Conservation (phyloP, 1,140 invertebrate genomes). For the Cyclina sinensis region DNA sequence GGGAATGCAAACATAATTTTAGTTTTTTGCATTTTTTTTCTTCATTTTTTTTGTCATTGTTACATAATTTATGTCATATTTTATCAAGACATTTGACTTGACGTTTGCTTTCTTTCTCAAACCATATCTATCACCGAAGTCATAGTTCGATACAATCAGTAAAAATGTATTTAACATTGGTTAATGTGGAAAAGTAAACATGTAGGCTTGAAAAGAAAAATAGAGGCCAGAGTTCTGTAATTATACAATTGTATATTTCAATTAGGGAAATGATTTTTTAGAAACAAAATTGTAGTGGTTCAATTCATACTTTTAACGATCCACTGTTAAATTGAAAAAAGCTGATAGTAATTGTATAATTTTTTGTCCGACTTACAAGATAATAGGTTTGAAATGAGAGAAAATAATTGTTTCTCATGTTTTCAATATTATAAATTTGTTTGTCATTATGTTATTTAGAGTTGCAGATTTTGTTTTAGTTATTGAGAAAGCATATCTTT, state of each 20-base stretch:
- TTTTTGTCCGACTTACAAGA: neutral
- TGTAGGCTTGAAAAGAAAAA: neutral
- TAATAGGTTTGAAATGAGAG: conserved; percentile 12
- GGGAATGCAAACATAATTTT: no score
- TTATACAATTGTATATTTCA: neutral
- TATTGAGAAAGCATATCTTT: no score
- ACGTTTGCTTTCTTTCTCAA: neutral
- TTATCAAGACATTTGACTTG: neutral
- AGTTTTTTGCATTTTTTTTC: no score
- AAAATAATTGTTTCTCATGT: neutral
- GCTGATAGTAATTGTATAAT: neutral
- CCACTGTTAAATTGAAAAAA: neutral
- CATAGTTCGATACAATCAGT: neutral
- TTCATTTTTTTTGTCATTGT: no score
- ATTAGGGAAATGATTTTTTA: neutral
- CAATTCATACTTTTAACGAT: conserved; percentile 17
- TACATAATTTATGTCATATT: neutral
- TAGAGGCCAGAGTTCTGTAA: neutral
- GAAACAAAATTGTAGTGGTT: neutral
- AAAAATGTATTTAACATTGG: neutral
- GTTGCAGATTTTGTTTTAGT: no score
- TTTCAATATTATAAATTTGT: neutral
- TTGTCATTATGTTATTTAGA: no score
- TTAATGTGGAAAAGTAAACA: neutral
- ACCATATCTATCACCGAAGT: neutral